Evolutionary conservation across 1,140 invertebrate species (phyloP), one percentile per base, ranked within the genome.

Genomic region (Papilio helenus): DNA sequence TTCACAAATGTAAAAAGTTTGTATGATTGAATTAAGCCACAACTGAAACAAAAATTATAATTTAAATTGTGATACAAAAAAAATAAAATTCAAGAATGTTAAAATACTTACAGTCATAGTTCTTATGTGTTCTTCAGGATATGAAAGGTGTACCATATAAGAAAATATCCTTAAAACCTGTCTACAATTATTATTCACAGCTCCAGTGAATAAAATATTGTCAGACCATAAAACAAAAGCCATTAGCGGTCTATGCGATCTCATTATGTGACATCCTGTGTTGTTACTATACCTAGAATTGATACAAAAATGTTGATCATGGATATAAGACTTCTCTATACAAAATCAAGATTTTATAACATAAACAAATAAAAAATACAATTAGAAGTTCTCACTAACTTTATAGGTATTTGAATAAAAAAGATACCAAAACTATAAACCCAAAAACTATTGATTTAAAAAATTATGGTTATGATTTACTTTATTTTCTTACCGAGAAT

Each of bases 81-180:
- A 20, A 71, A 18, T 18, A 71, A 29, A 26, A 68, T 65, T 84
- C 5, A 76, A 44, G 42, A 79, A 80, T 73, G 65, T 34, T 23
- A 46, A 29, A 49, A 18, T 79, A 88, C 91, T 90, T 83, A 94
- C 92, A 79, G 79, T 83, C 79, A 95, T 89, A 58, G 82, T 88
- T 71, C 77, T 87, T 73, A 94, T 85, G 77, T 91, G 79, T 72
- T 85, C 61, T 51, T 89, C 85, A 14, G 93, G 92, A 85, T 92
- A 95, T 34, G 91, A 72, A 1, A 94, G 85, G 77, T 93, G 92
- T 39, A 94, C 81, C 44, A 93, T 79, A 80, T 90, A 78, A 7
- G 83, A 80, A 86, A 92, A 94, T 12, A 95, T 29, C 76, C 77
- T 88, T 18, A 94, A 79, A 77, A 94, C 90, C 85, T 90, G 90